A percentile compares a stretch with the other conserved stretches of the same genome.
Evolutionary conservation across 2,113 vertebrate species (phyloP).

Genomic region (Podocnemis expansa): DNA sequence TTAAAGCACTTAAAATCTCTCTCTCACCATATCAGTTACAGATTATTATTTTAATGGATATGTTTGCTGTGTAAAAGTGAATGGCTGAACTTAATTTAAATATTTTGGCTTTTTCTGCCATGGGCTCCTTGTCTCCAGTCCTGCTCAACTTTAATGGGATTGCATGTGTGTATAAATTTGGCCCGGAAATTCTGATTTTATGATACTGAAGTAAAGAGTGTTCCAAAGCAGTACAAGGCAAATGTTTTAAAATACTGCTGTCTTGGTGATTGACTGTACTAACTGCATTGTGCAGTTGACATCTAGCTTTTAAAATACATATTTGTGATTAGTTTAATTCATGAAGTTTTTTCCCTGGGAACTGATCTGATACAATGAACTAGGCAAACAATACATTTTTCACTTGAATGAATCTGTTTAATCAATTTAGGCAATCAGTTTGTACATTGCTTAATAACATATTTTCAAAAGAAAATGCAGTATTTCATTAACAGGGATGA

Average conservation of each 20-base stretch:
- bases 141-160: not conserved
- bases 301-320: conserved; percentile 63
- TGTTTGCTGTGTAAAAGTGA: conserved; percentile 1
- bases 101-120: rapidly evolving
- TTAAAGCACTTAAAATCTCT: conserved; percentile 20
- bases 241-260: conserved; percentile 55
- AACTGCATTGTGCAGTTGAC: conserved; percentile 6
- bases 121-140: not conserved
- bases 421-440: conserved; percentile 74
- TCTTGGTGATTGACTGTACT: conserved; percentile 39
- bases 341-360: conserved; percentile 39
- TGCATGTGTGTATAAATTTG: not conserved
- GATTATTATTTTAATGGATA: not conserved
- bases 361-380: conserved; percentile 60
- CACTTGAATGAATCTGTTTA: conserved; percentile 70
- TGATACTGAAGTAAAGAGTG: conserved; percentile 13
- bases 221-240: not conserved
- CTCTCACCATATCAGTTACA: not conserved
- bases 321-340: conserved; percentile 69
- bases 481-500: conserved; percentile 59
- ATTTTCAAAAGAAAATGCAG: conserved; percentile 68
- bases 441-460: conserved; percentile 69
- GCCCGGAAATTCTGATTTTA: not conserved
- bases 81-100: not conserved
- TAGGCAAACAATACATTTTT: conserved; percentile 59